A percentile compares a stretch with the other conserved stretches of the same genome.
Conservation (phyloP, 2,888 invertebrate species). For the Argyra leucocephala region DNA sequence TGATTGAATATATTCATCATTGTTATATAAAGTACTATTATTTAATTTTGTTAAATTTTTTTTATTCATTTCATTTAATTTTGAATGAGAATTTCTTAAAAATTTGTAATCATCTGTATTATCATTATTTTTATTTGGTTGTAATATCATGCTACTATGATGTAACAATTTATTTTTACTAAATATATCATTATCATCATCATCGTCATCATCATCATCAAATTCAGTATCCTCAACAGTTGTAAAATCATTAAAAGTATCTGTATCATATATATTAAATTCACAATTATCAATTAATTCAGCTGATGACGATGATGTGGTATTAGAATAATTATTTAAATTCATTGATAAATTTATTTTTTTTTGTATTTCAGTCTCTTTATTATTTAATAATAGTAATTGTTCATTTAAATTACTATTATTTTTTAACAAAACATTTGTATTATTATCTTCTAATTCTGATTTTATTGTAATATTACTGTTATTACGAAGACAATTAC, state of each 20-base stretch:
- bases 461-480: neutral
- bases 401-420: constrained; percentile 28
- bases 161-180: neutral
- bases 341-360: neutral
- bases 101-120: neutral
- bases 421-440: constrained; percentile 35
- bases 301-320: too few species aligned
- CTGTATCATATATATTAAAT: neutral
- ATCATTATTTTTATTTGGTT: neutral
- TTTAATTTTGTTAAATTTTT: constrained; percentile 7
- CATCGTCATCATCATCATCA: neutral
- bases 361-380: constrained; percentile 21
- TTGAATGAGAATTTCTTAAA: constrained; percentile 7
- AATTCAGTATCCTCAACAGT: neutral
- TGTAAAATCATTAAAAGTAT: constrained; percentile 11
- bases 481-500: neutral
- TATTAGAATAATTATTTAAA: neutral
- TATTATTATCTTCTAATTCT: constrained; percentile 28
- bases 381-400: constrained; percentile 30
- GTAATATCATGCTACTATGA: neutral
- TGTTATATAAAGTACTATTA: constrained; percentile 31
- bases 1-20: constrained; percentile 41
- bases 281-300: neutral
- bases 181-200: constrained; percentile 10
- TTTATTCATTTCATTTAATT: constrained; percentile 8